These are phyloP conservation scores for Apodemia hepburni DNA, from an alignment of 2,888 invertebrate genomes.

Conservation along the genomic window DNA sequence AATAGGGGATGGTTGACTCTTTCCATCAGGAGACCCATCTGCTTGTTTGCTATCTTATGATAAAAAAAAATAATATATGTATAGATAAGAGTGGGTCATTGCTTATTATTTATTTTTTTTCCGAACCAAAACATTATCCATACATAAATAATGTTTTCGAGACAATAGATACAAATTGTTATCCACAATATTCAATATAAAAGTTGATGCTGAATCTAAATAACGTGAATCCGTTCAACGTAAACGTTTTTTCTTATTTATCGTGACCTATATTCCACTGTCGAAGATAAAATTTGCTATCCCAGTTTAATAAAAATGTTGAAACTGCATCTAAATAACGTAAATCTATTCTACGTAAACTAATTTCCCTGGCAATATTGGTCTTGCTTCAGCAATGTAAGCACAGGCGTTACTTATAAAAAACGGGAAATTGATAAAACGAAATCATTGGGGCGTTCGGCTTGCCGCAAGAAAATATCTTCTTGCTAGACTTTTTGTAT, in stretches of 20 bases:
- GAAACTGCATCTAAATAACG: conserved; percentile 15
- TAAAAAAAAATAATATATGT: too few relatives aligned
- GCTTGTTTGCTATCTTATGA: too few relatives aligned
- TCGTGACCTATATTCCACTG: neutral
- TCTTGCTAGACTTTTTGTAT: neutral
- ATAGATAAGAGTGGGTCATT: too few relatives aligned
- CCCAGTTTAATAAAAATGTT: conserved; percentile 8
- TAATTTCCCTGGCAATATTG: conserved; percentile 78
- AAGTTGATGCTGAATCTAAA: neutral
- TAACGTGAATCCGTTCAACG: neutral
- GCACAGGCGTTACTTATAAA: conserved; percentile 66
- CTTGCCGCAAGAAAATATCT: neutral
- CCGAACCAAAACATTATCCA: neutral
- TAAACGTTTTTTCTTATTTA: conserved; percentile 5
- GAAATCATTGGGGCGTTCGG: conserved; percentile 54
- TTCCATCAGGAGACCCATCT: too few relatives aligned
- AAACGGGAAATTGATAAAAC: conserved; percentile 54
- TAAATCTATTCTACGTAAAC: conserved; percentile 58
- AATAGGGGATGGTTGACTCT: too few relatives aligned
- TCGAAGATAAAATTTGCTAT: conserved; percentile 14
- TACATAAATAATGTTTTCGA: neutral
- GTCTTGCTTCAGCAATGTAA: conserved; percentile 74
- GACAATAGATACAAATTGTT: neutral
- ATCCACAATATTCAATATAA: neutral
- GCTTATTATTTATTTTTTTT: too few relatives aligned